Conservation (phyloP, 2,888 invertebrate genomes). For the Phania funesta region DNA sequence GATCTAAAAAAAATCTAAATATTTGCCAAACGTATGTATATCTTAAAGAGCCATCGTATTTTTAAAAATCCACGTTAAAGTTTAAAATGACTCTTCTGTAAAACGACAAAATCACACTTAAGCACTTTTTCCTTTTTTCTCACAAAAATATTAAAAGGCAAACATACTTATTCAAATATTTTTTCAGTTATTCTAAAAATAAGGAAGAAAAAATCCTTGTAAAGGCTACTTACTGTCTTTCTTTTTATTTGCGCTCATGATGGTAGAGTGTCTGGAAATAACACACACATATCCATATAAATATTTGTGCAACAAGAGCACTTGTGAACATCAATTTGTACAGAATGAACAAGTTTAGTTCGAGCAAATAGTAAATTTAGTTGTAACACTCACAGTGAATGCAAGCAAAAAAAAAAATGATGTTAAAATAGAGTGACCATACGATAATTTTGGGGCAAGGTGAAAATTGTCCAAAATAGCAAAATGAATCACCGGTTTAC, state of each 20-base stretch:
- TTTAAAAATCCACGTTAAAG: too few species aligned
- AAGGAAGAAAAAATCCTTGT: slow-evolving; percentile 18
- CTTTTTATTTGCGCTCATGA: background rate
- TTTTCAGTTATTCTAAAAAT: background rate
- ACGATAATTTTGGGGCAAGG: background rate
- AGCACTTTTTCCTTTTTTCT: too few species aligned
- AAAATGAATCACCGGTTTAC: background rate
- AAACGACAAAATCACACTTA: too few species aligned
- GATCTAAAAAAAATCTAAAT: too few species aligned
- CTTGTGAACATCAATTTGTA: slow-evolving; percentile 33
- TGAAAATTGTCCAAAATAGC: background rate
- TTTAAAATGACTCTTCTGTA: too few species aligned
- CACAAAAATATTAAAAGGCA: background rate
- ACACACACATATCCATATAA: background rate
- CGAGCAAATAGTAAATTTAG: slow-evolving; percentile 52
- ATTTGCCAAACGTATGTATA: too few species aligned
- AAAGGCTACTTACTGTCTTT: slow-evolving; percentile 56
- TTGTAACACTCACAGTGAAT: slow-evolving; percentile 30
- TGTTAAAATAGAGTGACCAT: slow-evolving; percentile 10
- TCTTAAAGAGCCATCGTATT: too few species aligned
- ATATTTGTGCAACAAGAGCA: slow-evolving; percentile 3
- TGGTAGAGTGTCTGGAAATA: slow-evolving; percentile 21
- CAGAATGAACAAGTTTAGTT: slow-evolving; percentile 1
- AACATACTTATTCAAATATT: slow-evolving; percentile 45
- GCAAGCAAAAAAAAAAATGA: background rate